phyloP scores from a whole-genome alignment of 2,888 invertebrate genomes.

The Eupithecia subfuscata region DNA sequence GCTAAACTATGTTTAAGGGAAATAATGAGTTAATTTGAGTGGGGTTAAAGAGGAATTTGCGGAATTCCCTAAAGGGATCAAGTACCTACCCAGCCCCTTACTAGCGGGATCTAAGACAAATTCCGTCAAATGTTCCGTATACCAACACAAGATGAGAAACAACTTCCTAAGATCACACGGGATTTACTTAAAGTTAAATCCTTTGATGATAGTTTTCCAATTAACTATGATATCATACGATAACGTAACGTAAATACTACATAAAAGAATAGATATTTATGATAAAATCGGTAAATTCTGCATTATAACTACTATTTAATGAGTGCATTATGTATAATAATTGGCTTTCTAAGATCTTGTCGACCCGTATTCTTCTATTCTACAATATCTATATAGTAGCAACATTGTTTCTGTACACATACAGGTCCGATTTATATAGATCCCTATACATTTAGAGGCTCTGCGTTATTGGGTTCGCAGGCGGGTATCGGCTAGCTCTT shows the following conservation, averaged over 20 bases:
- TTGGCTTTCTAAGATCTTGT: slow-evolving; percentile 54
- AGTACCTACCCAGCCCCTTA: slow-evolving; percentile 57
- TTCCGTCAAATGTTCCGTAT: slow-evolving; percentile 48
- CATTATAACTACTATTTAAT: no score
- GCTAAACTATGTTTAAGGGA: slow-evolving; percentile 56
- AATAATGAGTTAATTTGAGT: slow-evolving; percentile 69
- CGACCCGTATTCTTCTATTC: slow-evolving; percentile 52
- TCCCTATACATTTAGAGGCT: slow-evolving; percentile 60
- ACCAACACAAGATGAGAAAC: slow-evolving; percentile 33
- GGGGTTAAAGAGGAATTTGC: slow-evolving; percentile 56
- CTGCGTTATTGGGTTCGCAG: slow-evolving; percentile 61
- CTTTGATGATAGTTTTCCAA: slow-evolving; percentile 35
- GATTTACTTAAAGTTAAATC: slow-evolving; percentile 36
- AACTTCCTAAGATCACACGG: slow-evolving; percentile 30
- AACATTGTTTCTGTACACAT: slow-evolving; percentile 63
- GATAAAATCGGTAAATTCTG: background rate
- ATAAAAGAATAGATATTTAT: background rate
- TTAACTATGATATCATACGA: background rate
- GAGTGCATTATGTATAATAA: background rate
- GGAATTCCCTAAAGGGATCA: slow-evolving; percentile 61
- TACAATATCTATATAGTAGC: slow-evolving; percentile 57
- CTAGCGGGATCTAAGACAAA: slow-evolving; percentile 57
- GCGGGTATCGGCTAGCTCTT: slow-evolving; percentile 59
- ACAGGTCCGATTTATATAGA: slow-evolving; percentile 57
- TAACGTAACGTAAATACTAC: background rate